Evolutionary conservation across 2,888 invertebrate species (phyloP).

Genomic region (Amblyjoppa proteus): DNA sequence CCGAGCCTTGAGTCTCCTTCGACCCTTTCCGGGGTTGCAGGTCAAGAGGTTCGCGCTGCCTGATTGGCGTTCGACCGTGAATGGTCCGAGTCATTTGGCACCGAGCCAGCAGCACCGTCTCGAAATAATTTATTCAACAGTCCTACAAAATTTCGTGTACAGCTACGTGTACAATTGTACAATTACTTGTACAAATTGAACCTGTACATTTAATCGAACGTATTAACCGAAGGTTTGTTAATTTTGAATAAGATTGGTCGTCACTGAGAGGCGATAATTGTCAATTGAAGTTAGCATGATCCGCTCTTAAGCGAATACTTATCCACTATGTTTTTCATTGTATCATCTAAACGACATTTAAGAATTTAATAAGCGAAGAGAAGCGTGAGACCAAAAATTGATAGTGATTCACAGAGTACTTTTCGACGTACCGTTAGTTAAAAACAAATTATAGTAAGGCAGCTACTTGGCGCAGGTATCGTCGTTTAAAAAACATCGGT

Average conservation of each 20-base stretch:
- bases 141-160: not conserved
- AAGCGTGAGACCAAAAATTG: no score
- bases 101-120: not conserved
- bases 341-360: not conserved
- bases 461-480: no score
- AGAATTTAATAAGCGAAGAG: not conserved
- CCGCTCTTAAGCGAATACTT: no score
- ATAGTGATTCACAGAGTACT: no score
- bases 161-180: not conserved
- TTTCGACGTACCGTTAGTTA: no score
- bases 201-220: not conserved
- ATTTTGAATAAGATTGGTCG: no score
- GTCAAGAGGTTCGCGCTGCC: not conserved
- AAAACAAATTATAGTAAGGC: no score
- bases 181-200: not conserved
- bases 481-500: not conserved
- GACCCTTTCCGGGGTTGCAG: constrained; percentile 35
- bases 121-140: not conserved
- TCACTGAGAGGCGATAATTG: no score
- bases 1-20: not conserved
- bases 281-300: no score
- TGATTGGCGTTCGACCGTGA: constrained; percentile 4
- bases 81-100: constrained; percentile 1
- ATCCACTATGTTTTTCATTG: not conserved
- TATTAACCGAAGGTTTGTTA: not conserved